Percentiles rank a stretch among this genome's conserved stretches.
phyloP scores from a whole-genome alignment of 2,797 vertebrate species.

The Phaenicophaeus curvirostris region DNA sequence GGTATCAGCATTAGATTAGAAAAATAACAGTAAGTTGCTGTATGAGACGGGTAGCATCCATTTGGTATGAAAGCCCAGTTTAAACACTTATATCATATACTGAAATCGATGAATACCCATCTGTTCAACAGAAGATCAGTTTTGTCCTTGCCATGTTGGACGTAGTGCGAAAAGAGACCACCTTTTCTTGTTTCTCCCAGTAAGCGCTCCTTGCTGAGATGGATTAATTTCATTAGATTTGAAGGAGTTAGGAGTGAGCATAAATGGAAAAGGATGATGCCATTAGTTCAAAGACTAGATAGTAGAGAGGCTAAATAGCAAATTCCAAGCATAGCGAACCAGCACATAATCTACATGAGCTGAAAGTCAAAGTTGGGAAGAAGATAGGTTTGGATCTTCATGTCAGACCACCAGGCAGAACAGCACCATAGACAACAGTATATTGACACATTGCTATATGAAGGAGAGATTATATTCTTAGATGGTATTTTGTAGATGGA shows the following conservation, averaged over 20 bases:
- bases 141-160: neutral
- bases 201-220: neutral
- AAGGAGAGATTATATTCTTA: neutral
- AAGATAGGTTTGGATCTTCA: neutral
- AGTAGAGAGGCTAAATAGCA: neutral
- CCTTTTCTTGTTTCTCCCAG: neutral
- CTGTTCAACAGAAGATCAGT: neutral
- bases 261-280: neutral
- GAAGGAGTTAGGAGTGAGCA: neutral
- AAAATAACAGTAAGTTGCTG: neutral
- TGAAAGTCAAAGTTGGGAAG: neutral
- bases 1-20: neutral
- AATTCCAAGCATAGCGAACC: neutral
- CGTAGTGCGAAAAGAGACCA: neutral
- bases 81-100: neutral
- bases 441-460: neutral
- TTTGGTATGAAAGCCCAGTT: neutral
- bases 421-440: neutral
- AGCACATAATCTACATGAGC: neutral
- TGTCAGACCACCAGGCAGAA: neutral
- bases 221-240: neutral
- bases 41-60: neutral
- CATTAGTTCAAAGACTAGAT: neutral
- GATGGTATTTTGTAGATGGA: neutral
- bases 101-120: neutral